Conservation (phyloP, 2,113 vertebrate species). For the Leptobrachium ailaonicum region DNA sequence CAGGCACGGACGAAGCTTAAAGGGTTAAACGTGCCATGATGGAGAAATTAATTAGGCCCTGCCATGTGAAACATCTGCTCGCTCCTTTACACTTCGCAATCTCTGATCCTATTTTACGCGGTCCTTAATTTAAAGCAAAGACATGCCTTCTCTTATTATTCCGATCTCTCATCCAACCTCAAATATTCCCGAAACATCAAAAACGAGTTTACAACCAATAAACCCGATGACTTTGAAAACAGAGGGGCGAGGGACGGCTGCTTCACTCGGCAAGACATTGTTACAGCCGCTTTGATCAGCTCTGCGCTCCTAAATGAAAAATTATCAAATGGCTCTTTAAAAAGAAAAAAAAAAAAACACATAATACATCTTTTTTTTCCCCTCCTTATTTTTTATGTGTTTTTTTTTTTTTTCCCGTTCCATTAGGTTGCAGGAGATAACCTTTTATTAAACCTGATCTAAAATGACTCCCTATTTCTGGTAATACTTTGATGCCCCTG, state of each 20-base stretch:
- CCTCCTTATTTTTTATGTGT: slow-evolving; percentile 36
- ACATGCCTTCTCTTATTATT: slow-evolving; percentile 33
- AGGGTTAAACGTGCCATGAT: background rate
- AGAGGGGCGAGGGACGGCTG: slow-evolving; percentile 58
- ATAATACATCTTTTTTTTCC: slow-evolving; percentile 67
- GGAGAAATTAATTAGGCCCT: background rate
- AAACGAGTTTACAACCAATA: slow-evolving; percentile 59
- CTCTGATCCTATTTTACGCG: slow-evolving; percentile 47
- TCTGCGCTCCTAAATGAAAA: slow-evolving; percentile 75
- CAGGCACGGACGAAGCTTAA: background rate
- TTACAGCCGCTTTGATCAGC: slow-evolving; percentile 78
- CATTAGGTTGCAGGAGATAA: slow-evolving; percentile 86
- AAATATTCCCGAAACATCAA: slow-evolving; percentile 59
- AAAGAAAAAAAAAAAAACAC: slow-evolving; percentile 25
- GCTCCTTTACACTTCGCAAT: slow-evolving; percentile 49
- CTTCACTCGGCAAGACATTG: slow-evolving; percentile 61
- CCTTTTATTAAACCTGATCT: slow-evolving; percentile 93
- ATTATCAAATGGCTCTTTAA: slow-evolving; percentile 84
- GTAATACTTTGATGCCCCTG: slow-evolving; percentile 81
- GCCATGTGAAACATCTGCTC: slow-evolving; percentile 49
- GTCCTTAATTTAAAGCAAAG: slow-evolving; percentile 58
- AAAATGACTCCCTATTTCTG: slow-evolving; percentile 83
- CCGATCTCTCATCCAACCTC: slow-evolving; percentile 57
- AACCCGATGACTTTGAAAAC: slow-evolving; percentile 58
- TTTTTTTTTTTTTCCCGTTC: slow-evolving; percentile 60